These are phyloP conservation scores for Priocnemis perturbator DNA, from an alignment of 2,888 invertebrate genomes.

Conservation along the genomic window DNA sequence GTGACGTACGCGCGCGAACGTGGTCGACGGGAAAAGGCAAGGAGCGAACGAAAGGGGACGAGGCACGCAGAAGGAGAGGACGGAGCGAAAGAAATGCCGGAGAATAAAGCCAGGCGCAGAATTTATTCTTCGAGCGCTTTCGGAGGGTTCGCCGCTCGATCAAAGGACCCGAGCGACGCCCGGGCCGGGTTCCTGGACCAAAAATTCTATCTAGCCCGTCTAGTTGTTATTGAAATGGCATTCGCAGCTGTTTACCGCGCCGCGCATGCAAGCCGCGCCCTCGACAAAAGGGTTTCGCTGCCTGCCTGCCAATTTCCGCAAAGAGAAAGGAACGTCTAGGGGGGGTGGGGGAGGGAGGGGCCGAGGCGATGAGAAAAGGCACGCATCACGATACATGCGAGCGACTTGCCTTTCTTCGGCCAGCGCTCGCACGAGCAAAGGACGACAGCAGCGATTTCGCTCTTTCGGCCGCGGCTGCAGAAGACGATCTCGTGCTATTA, in stretches of 20 bases:
- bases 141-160: constrained; percentile 43
- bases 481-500: no score
- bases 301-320: constrained; percentile 54
- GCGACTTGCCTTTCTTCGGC: no score
- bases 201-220: constrained; percentile 57
- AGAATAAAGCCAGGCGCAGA: constrained; percentile 20
- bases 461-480: no score
- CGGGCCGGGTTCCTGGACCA: constrained; percentile 33
- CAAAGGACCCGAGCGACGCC: constrained; percentile 47
- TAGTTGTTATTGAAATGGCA: constrained; percentile 64
- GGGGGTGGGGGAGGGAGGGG: constrained; percentile 1
- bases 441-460: no score
- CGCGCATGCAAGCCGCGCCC: constrained; percentile 36
- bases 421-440: no score
- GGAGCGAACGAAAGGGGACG: neutral
- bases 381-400: neutral
- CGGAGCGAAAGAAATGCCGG: neutral
- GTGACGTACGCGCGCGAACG: neutral
- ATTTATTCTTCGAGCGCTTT: constrained; percentile 44
- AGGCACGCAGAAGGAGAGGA: neutral
- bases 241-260: constrained; percentile 64
- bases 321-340: constrained; percentile 20
- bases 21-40: neutral
- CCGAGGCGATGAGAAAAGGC: constrained; percentile 8
- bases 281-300: constrained; percentile 54